Conservation (phyloP, 2,888 invertebrate species). For the Dolomedes plantarius region DNA sequence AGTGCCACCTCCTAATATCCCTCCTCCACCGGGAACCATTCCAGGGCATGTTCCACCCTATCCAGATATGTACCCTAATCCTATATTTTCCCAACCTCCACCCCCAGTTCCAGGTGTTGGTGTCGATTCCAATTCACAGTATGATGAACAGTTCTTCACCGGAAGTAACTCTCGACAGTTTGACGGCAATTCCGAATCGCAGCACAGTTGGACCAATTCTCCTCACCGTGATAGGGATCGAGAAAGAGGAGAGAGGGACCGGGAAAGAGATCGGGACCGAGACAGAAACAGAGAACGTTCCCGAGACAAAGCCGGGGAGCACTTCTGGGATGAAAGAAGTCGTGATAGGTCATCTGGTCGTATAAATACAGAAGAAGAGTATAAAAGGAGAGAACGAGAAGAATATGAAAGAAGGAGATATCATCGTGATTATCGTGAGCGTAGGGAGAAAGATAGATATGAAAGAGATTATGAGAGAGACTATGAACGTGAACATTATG, state of each 20-base stretch:
- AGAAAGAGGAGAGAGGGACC: conserved; percentile 59
- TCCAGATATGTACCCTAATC: conserved; percentile 58
- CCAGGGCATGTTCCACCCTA: conserved; percentile 64
- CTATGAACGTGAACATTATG: conserved; percentile 60
- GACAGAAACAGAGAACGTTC: conserved; percentile 54
- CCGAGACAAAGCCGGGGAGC: conserved; percentile 54
- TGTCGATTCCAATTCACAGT: conserved; percentile 49
- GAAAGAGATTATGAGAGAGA: conserved; percentile 64
- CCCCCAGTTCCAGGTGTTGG: conserved; percentile 29
- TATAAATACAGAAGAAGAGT: conserved; percentile 38
- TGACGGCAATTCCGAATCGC: conserved; percentile 66
- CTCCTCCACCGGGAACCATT: conserved; percentile 73
- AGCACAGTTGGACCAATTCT: conserved; percentile 72
- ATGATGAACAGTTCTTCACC: conserved; percentile 64
- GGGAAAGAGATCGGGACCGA: conserved; percentile 41
- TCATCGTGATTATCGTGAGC: conserved; percentile 49
- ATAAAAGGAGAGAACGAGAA: conserved; percentile 63
- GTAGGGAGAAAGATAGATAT: conserved; percentile 44
- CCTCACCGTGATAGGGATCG: conserved; percentile 71
- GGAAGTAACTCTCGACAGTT: conserved; percentile 41
- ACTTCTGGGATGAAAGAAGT: conserved; percentile 62
- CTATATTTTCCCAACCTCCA: conserved; percentile 51
- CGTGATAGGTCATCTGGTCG: conserved; percentile 36
- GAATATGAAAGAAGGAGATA: conserved; percentile 61
- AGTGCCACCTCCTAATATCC: conserved; percentile 75